A percentile compares a stretch with the other conserved stretches of the same genome.
phyloP scores from a whole-genome alignment of 2,888 invertebrate genomes.

The Agrypnus murinus region DNA sequence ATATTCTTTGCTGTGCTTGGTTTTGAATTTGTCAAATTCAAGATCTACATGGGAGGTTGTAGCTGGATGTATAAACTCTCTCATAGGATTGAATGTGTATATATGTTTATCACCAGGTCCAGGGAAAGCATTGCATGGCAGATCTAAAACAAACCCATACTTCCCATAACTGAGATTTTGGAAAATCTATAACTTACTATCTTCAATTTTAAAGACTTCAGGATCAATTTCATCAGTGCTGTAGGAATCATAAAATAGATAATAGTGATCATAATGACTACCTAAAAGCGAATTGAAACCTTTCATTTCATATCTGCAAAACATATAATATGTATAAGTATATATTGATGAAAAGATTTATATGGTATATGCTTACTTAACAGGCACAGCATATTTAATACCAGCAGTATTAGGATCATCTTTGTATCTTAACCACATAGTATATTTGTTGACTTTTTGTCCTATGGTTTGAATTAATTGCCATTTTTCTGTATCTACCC shows the following conservation, averaged over 20 bases:
- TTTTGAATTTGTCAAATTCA: slow-evolving; percentile 85
- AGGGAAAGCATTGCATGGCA: slow-evolving; percentile 86
- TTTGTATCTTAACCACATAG: slow-evolving; percentile 88
- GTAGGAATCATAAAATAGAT: slow-evolving; percentile 84
- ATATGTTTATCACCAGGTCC: slow-evolving; percentile 87
- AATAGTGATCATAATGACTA: slow-evolving; percentile 97
- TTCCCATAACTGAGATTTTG: too few species aligned
- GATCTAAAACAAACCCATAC: too few species aligned
- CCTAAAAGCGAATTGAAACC: slow-evolving; percentile 95
- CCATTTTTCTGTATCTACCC: slow-evolving; percentile 86
- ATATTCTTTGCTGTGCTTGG: slow-evolving; percentile 83
- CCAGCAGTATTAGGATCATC: slow-evolving; percentile 73
- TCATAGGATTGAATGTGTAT: slow-evolving; percentile 94
- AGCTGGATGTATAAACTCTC: slow-evolving; percentile 87
- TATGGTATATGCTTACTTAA: slow-evolving; percentile 70
- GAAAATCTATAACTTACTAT: too few species aligned
- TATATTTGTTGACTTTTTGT: slow-evolving; percentile 90
- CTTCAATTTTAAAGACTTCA: slow-evolving; percentile 79
- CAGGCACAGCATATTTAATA: slow-evolving; percentile 78
- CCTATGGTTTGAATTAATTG: slow-evolving; percentile 80
- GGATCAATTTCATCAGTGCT: slow-evolving; percentile 80
- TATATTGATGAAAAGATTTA: not conserved
- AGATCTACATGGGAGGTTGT: slow-evolving; percentile 81
- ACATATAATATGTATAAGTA: not conserved
- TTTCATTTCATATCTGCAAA: slow-evolving; percentile 88